phyloP scores from a whole-genome alignment of 2,113 vertebrate genomes.

The Chamaetylas fuelleborni region DNA sequence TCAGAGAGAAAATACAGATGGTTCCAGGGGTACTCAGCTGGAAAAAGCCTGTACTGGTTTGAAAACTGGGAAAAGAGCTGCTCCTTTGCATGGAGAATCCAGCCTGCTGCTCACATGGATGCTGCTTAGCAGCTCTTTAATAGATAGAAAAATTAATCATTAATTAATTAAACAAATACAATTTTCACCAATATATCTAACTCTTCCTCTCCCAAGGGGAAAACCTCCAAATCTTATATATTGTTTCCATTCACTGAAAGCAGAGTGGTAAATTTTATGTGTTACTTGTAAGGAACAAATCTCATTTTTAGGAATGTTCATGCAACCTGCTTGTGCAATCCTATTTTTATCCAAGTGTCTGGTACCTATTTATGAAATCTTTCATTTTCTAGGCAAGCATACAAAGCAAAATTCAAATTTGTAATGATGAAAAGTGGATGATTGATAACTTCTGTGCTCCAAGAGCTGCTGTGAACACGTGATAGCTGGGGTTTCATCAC shows the following conservation, averaged over 20 bases:
- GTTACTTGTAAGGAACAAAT: not conserved
- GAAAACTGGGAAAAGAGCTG: not conserved
- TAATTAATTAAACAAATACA: not conserved
- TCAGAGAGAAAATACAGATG: not conserved
- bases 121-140: not conserved
- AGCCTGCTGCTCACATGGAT: not conserved
- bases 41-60: not conserved
- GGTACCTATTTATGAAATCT: not conserved
- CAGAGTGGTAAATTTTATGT: not conserved
- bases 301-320: not conserved
- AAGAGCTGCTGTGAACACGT: not conserved
- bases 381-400: not conserved
- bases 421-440: not conserved
- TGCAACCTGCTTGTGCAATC: not conserved
- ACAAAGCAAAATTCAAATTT: not conserved
- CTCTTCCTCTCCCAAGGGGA: not conserved
- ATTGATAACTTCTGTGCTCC: not conserved
- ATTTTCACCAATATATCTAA: not conserved
- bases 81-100: not conserved
- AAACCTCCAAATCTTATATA: fast-evolving
- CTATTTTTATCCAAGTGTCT: not conserved
- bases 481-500: not conserved
- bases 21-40: not conserved
- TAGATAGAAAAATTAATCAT: not conserved
- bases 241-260: not conserved